Base-by-base conservation (phyloP, 2,888 invertebrate species). In the Pollenia griseotomentosa region DNA sequence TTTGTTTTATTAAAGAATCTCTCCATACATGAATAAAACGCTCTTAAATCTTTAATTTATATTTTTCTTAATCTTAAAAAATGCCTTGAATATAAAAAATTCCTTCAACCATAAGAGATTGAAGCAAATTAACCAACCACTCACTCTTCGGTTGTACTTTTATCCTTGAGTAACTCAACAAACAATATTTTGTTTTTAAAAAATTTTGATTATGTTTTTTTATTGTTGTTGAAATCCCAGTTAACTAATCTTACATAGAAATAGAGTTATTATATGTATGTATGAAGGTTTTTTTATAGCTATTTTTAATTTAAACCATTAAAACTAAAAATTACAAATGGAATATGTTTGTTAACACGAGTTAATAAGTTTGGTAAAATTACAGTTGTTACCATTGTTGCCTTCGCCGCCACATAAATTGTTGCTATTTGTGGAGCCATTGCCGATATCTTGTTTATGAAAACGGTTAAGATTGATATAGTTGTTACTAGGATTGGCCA, bases 291-390 rank as follows among this genome's bases (percentile, higher is more conserved):
- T 63, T 33, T 71, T 55, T 12, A 19, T 70, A 33, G 16, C 12
- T 44, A 44, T n/a, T 83, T 80, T 80, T 53, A 70, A 83, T 61
- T 55, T 77, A 77, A 81, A 85, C 66, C 79, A 66, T 73, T 85
- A 84, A 77, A 85, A 83, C 81, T 71, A 88, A 86, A 71, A 83
- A 59, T 33, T 73, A 11, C 53, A 74, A 70, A 81, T 53, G n/a
- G 42, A 88, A 85, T 86, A 85, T 3, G 9, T 85, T 86, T 87
- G 91, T 89, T 93, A 93, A 90, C 92, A 93, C 59, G 92, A 90
- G 88, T 92, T 91, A 23, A 92, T 89, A 42, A 90, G 86, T 79
- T 89, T 85, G 74, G 79, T 88, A 57, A 88, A 86, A 83, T 81
- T 86, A 75, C 83, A 82, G 63, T 81, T 73, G 57, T 51, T 84